phyloP scores from a whole-genome alignment of 1,140 invertebrate genomes.

The Prorops nasuta region DNA sequence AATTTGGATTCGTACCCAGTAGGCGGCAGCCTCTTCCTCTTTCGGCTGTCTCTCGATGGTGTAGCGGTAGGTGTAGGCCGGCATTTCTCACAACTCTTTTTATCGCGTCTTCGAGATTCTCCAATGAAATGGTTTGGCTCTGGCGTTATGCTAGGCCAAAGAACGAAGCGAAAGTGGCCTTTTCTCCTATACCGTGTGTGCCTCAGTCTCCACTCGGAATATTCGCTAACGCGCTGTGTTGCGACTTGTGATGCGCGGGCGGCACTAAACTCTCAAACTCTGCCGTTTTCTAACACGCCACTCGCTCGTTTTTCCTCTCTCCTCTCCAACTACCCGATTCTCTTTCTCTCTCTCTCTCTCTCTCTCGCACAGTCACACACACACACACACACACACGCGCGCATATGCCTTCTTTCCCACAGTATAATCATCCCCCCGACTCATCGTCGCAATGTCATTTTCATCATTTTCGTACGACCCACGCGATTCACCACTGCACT shows the following conservation, averaged over 20 bases:
- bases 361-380: background rate
- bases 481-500: background rate
- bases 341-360: slow-evolving; percentile 7
- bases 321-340: background rate
- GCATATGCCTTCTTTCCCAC: slow-evolving; percentile 5
- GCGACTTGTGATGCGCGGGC: slow-evolving; percentile 51
- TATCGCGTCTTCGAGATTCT: background rate
- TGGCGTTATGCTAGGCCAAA: no score
- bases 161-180: background rate
- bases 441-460: background rate
- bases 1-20: slow-evolving; percentile 44
- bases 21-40: slow-evolving; percentile 49
- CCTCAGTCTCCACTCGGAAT: background rate
- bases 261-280: slow-evolving; percentile 42
- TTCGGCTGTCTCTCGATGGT: slow-evolving; percentile 39
- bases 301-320: background rate
- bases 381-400: background rate
- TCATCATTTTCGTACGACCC: background rate
- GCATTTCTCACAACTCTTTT: slow-evolving; percentile 33
- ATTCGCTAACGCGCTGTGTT: slow-evolving; percentile 38
- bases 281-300: background rate
- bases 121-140: no score
- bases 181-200: background rate
- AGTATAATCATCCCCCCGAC: slow-evolving; percentile 5
- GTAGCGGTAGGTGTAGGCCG: slow-evolving; percentile 45